A percentile compares a stretch with the other conserved stretches of the same genome.
Evolutionary conservation across 2,888 invertebrate species (phyloP).

Genomic region (Sceliomorpha sp.): DNA sequence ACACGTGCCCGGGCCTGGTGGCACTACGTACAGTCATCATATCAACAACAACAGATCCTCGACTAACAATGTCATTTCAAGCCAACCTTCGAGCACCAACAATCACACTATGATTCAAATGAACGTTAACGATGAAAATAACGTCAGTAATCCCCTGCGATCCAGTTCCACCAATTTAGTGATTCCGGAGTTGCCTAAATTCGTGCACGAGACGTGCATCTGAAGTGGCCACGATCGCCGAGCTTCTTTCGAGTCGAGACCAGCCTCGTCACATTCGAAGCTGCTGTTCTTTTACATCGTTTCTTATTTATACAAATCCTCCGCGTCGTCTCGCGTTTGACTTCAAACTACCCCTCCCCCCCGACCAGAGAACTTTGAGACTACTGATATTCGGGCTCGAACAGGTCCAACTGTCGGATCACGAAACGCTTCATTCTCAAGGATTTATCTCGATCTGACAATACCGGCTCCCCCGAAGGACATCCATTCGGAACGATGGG

Average conservation of each 20-base stretch:
- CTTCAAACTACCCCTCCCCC: not conserved
- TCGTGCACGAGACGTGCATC: conserved; percentile 88
- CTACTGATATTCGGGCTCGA: not conserved
- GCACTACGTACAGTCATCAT: conserved; percentile 70
- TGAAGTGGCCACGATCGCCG: conserved; percentile 73
- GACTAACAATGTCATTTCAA: conserved; percentile 62
- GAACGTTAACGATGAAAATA: conserved; percentile 68
- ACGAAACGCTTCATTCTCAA: not conserved
- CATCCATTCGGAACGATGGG: not conserved
- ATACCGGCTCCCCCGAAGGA: conserved; percentile 1
- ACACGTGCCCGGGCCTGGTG: conserved; percentile 74
- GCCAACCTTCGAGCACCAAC: conserved; percentile 66
- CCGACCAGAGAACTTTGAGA: not conserved
- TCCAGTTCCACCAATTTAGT: conserved; percentile 78
- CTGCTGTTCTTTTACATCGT: not conserved
- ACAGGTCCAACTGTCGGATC: too few relatives aligned
- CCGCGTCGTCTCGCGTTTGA: not conserved
- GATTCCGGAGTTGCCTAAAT: conserved; percentile 83
- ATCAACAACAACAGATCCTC: conserved; percentile 63
- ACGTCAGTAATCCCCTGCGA: conserved; percentile 69
- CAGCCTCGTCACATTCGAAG: not conserved
- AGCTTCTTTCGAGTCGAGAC: conserved; percentile 3
- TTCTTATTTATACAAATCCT: not conserved
- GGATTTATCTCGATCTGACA: not conserved
- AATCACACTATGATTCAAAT: conserved; percentile 66